Evolutionary conservation across 2,797 vertebrate genomes (phyloP), one percentile per base, ranked within the genome.

Genomic region (Trachurus trachurus): DNA sequence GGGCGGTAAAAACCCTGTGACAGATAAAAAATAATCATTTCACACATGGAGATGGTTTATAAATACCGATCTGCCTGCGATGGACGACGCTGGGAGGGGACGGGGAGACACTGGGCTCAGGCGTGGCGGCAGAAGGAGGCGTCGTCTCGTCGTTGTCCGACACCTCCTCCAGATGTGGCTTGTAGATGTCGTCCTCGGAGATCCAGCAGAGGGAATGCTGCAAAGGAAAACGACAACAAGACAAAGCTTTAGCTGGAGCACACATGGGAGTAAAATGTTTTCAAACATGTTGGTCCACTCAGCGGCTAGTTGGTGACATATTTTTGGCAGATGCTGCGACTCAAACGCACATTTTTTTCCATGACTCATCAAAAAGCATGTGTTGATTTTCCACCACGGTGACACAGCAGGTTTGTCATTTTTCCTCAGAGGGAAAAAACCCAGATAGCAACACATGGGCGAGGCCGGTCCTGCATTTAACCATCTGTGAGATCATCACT

Each of bases 111-210:
- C 68, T 63, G 2, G 63, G 63, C 67, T 94, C 93, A 2, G 84
- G 56, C 0, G 73, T 7, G 0, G 63, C 72, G 17, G 63, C 64
- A 9, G 76, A 29, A 6, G 76, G 52, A 6, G 78, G 59, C 26
- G 26, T 26, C 19, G 19, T 49, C 16, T 90, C 90, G 0, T 92
- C 88, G 0, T 34, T 71, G 67, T 93, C 89, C 0, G 52, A 47
- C 44, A 74, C 73, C 44, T 89, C 89, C 7, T 93, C 94, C 0
- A 31, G 71, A 34, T 92, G 80, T 8, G 97, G 97, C 79, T 96
- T 96, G 90, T 96, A 96, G 90, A 99, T 96, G 84, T 99, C 98
- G 6, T 99, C 98, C 39, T 98, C 98, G 0, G 97, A 98, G 88
- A 99, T 99, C 98, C 98, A 99, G 72, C 95, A 97, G 47, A 60